Evolutionary conservation across 2,797 vertebrate genomes (phyloP).

Genomic region (Paratrypauchen microcephalus): DNA sequence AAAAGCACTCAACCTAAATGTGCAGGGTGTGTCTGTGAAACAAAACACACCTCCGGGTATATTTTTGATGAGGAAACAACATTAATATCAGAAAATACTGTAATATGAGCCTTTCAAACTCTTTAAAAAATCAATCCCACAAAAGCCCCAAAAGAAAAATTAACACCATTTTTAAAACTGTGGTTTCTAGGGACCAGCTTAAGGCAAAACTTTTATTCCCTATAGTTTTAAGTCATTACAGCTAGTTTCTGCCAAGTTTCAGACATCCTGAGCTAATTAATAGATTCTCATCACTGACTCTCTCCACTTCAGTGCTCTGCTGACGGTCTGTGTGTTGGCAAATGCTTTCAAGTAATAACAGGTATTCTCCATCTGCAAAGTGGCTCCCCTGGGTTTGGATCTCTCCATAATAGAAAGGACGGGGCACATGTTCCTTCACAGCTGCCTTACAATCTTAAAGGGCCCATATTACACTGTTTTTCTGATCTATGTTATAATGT

Average conservation of each 20-base stretch:
- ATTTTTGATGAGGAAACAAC: too few relatives aligned
- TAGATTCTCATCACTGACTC: constrained; percentile 8
- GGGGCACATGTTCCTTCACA: constrained; percentile 22
- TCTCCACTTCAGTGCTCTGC: constrained; percentile 8
- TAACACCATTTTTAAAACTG: too few relatives aligned
- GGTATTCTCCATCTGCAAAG: constrained; percentile 13
- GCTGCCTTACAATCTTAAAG: constrained; percentile 21
- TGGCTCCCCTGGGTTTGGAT: constrained; percentile 10
- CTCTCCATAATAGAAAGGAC: constrained; percentile 19
- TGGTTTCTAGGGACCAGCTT: background rate
- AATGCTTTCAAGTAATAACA: background rate
- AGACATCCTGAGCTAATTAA: constrained; percentile 22
- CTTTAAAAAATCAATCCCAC: too few relatives aligned
- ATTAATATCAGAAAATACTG: too few relatives aligned
- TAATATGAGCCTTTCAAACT: too few relatives aligned
- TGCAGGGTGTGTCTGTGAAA: too few relatives aligned
- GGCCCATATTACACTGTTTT: too few relatives aligned
- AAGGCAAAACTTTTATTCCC: background rate
- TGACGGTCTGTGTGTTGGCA: background rate
- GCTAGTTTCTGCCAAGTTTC: constrained; percentile 4
- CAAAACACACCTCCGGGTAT: too few relatives aligned
- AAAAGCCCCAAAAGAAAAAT: too few relatives aligned
- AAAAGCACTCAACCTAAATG: too few relatives aligned
- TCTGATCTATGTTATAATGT: too few relatives aligned
- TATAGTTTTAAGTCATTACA: constrained; percentile 6